Evolutionary conservation across 2,797 vertebrate genomes (phyloP), one percentile per base, ranked within the genome.

Genomic region (Caiman crocodilus): DNA sequence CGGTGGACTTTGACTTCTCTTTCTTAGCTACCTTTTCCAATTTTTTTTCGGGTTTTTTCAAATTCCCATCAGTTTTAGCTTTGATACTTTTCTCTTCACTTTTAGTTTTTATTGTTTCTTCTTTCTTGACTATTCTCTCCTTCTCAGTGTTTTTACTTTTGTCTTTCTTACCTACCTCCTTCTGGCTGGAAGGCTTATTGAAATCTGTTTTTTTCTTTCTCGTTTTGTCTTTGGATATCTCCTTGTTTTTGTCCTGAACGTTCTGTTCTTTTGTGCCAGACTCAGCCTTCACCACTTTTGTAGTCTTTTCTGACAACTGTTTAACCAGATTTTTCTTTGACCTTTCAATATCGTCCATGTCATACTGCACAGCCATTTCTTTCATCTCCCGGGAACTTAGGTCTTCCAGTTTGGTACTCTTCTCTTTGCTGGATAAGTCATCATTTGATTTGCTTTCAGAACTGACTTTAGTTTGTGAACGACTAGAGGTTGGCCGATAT

Each of bases 31-130:
- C 93, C 91, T 97, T 96, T 75, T 95, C 94, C 2, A 87, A 64
- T 74, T 93, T 98, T 2, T 98, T 98, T 15, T 98, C 98, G 2
- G 71, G 23, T 28, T 96, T 97, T 94, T 96, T 98, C 25, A 88
- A 23, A 73, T 88, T 98, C 57, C 84, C 92, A 5, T 98, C 97
- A 0, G 26, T 85, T 78, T 94, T 87, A 17, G 85, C 59, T 86
- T 89, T 96, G 3, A 28, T 1, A 0, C 76, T 98, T 94, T 97
- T 99, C 81, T 97, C 98, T 2, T 89, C 95, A 0, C 59, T 96
- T 97, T 97, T 93, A 88, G 63, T 14, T 50, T 94, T 57, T 57
- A 76, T 30, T 57, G 84, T 97, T 30, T 93, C 96, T 23, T 90
- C 90, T 60, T 95, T 96, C 79, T 94, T 96, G 2, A 32, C 65